phyloP scores from a whole-genome alignment of 2,888 invertebrate species.

The Amphipyra tragopoginis region DNA sequence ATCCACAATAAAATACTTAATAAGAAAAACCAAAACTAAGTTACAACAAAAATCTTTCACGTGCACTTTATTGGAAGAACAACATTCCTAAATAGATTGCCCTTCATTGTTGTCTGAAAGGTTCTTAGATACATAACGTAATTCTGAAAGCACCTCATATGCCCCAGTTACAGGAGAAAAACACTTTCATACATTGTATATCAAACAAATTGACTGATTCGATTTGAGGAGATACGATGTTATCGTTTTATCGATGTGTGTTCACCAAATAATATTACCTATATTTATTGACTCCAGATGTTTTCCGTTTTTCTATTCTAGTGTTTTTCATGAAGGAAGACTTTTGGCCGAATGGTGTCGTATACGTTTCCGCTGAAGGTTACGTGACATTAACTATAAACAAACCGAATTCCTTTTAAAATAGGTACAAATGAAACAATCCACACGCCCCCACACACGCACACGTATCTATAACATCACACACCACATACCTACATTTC shows the following conservation, averaged over 20 bases:
- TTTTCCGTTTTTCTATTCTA: background rate
- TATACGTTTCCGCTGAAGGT: too few species aligned
- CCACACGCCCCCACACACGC: too few species aligned
- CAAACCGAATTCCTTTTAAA: too few species aligned
- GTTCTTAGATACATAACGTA: constrained; percentile 7
- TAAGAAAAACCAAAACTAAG: too few species aligned
- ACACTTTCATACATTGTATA: constrained; percentile 10
- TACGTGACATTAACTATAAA: too few species aligned
- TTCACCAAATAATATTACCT: background rate
- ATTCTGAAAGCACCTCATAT: constrained; percentile 20
- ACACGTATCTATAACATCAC: too few species aligned
- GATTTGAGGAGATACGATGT: constrained; percentile 19
- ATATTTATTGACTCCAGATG: constrained; percentile 5
- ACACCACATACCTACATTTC: too few species aligned
- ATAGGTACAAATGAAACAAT: too few species aligned
- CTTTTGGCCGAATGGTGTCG: too few species aligned
- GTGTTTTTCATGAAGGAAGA: too few species aligned
- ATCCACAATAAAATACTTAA: too few species aligned
- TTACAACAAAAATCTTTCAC: background rate
- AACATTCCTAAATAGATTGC: background rate
- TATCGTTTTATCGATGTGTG: constrained; percentile 1
- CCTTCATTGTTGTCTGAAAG: constrained; percentile 5
- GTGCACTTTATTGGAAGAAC: background rate
- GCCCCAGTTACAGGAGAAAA: constrained; percentile 13
- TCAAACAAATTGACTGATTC: constrained; percentile 32